Base-by-base conservation (phyloP, 2,113 vertebrate genomes). In the Rynchops niger region DNA sequence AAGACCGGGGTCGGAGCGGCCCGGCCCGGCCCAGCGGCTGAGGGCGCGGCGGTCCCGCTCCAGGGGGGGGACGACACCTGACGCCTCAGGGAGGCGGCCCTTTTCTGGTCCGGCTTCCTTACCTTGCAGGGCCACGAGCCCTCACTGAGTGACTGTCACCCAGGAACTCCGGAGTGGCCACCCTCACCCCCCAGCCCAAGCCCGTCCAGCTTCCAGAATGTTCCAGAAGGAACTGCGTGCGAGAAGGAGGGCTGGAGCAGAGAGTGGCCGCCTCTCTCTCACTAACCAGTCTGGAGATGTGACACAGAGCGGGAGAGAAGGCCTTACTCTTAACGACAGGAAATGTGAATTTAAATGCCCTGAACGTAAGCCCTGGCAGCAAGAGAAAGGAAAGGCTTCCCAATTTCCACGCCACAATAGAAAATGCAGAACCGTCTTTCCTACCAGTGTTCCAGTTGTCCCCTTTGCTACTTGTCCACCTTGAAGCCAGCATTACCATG, bases 401-500 rank as follows among this genome's bases (percentile, higher is more conserved):
- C 8, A 21, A 3, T 67, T 86, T 50, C 42, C 18, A 21, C 3
- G 11, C 15, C 32, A 45, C 36, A 86, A 50, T 0, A 52, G 34
- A 82, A 90, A 82, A 52, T 9, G 8, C 45, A 40, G 36, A 69
- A 43, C 32, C 30, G 20, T 19, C 61, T 69, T 89, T 82, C 47
- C 42, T 49, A 42, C 38, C 15, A 13, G 9, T 9, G 13, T 62
- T 79, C 63, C 32, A 43, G 26, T 55, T 55, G 27, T 86, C 13
- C 38, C 18, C 5, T 55, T 86, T 53, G 23, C n/a, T 89, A 21
- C 40, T 58, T 32, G 9, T 32, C 23, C n/a, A 59, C 79, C 47
- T n/a, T 18, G 27, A 58, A 86, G 38, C 32, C 36, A 38, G 10
- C 1, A 0, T 43, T 73, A 43, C 17, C 8, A 1, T 3, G 4